Conservation (phyloP, 2,888 invertebrate species). For the Yponomeuta evonymella region DNA sequence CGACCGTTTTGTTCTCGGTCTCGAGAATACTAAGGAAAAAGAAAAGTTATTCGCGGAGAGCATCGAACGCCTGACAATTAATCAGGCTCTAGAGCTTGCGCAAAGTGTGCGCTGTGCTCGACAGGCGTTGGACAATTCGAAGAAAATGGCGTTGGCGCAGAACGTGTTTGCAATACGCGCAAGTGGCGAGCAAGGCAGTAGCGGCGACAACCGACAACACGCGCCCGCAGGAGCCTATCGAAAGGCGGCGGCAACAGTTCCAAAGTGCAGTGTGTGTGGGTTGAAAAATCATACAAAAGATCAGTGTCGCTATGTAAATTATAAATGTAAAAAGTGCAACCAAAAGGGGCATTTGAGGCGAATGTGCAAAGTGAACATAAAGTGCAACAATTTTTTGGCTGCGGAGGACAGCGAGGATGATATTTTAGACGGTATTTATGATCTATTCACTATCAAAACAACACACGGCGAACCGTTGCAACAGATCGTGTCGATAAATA, state of each 20-base stretch:
- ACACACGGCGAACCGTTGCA: too few species aligned
- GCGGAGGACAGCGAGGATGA: too few species aligned
- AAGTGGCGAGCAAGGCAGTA: background rate
- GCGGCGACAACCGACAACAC: too few species aligned
- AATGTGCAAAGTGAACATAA: too few species aligned
- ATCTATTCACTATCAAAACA: too few species aligned
- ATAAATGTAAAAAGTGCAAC: constrained; percentile 17
- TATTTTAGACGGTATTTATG: too few species aligned
- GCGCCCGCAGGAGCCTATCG: background rate
- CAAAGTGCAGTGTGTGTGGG: constrained; percentile 18
- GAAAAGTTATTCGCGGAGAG: constrained; percentile 23
- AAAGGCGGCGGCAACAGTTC: background rate
- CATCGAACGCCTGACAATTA: constrained; percentile 21
- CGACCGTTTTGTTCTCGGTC: too few species aligned
- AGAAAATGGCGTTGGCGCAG: background rate
- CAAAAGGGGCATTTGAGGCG: background rate
- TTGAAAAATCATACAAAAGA: constrained; percentile 18
- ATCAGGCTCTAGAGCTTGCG: constrained; percentile 20
- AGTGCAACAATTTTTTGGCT: too few species aligned
- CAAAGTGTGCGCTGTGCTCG: too few species aligned
- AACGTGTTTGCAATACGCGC: constrained; percentile 6
- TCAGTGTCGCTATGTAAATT: constrained; percentile 18
- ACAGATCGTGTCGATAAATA: too few species aligned
- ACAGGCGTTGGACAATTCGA: constrained; percentile 15
- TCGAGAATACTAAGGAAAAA: constrained; percentile 14